Percentiles rank a stretch among this genome's conserved stretches.
These are phyloP conservation scores for Polypterus senegalus DNA, from an alignment of 2,113 vertebrate species.

Conservation along the genomic window DNA sequence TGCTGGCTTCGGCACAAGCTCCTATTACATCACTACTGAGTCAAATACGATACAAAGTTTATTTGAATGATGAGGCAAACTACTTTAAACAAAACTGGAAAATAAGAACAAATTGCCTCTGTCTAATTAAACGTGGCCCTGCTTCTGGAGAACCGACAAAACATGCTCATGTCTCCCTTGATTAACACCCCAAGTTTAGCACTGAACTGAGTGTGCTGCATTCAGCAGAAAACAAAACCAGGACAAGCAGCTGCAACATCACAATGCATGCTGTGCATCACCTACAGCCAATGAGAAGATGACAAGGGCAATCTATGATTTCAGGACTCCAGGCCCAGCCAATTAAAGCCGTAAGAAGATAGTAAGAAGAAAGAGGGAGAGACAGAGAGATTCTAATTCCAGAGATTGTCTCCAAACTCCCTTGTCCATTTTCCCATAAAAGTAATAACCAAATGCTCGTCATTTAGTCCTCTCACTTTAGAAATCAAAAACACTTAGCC, in stretches of 20 bases:
- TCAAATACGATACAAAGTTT: no score
- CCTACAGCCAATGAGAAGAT: not conserved
- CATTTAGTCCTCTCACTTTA: no score
- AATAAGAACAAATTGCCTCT: conserved; percentile 5
- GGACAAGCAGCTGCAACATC: conserved; percentile 1
- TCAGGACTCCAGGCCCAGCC: not conserved
- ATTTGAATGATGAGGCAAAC: no score
- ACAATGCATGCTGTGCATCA: not conserved
- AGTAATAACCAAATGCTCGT: no score
- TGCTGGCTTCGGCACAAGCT: no score
- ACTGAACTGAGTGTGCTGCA: not conserved
- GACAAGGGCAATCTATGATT: not conserved
- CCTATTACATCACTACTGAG: no score
- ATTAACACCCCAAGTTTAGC: not conserved
- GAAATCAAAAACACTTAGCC: no score
- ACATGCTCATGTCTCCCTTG: not conserved
- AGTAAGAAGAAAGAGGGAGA: not conserved
- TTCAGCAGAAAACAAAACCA: conserved; percentile 3
- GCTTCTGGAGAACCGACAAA: not conserved
- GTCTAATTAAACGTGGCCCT: conserved; percentile 3
- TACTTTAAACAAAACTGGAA: not conserved
- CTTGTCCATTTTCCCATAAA: no score
- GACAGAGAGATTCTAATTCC: not conserved
- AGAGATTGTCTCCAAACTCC: no score
- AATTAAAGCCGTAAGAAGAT: not conserved